These are phyloP conservation scores for Plemyria rubiginata DNA, from an alignment of 2,888 invertebrate genomes.

Conservation along the genomic window DNA sequence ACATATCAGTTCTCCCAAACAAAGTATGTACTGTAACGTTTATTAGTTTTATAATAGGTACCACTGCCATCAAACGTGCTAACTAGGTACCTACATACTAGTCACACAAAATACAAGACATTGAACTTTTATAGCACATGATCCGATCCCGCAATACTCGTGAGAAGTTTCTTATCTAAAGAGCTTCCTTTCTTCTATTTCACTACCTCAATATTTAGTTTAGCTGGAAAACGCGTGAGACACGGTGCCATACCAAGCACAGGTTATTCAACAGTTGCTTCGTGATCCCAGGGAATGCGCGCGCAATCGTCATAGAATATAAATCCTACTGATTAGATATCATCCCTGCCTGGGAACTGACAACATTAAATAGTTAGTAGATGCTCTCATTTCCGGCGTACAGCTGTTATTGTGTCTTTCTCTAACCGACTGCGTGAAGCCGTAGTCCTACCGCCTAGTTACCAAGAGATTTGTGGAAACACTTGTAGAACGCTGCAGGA, in stretches of 20 bases:
- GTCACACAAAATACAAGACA: too few species aligned
- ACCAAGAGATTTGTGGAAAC: too few species aligned
- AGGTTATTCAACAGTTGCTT: slow-evolving; percentile 21
- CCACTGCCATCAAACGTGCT: too few species aligned
- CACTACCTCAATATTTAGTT: slow-evolving; percentile 77
- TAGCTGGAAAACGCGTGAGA: slow-evolving; percentile 64
- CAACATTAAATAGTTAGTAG: slow-evolving; percentile 63
- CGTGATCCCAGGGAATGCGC: slow-evolving; percentile 53
- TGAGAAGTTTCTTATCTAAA: slow-evolving; percentile 73
- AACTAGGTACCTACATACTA: too few species aligned
- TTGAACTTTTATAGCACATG: background rate
- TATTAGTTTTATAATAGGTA: too few species aligned
- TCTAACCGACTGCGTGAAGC: background rate
- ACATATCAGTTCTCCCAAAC: too few species aligned
- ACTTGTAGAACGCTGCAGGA: too few species aligned
- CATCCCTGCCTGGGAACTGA: slow-evolving; percentile 72
- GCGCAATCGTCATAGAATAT: slow-evolving; percentile 71
- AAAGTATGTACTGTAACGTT: too few species aligned
- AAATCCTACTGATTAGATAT: slow-evolving; percentile 80
- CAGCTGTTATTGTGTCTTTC: slow-evolving; percentile 5
- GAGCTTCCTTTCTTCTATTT: slow-evolving; percentile 69
- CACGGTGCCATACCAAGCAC: slow-evolving; percentile 46
- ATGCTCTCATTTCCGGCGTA: slow-evolving; percentile 57
- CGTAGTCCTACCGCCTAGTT: too few species aligned
- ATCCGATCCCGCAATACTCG: slow-evolving; percentile 41